Percentiles rank a stretch among this genome's conserved stretches.
Conservation (phyloP, 2,113 vertebrate species). For the Mobula hypostoma region DNA sequence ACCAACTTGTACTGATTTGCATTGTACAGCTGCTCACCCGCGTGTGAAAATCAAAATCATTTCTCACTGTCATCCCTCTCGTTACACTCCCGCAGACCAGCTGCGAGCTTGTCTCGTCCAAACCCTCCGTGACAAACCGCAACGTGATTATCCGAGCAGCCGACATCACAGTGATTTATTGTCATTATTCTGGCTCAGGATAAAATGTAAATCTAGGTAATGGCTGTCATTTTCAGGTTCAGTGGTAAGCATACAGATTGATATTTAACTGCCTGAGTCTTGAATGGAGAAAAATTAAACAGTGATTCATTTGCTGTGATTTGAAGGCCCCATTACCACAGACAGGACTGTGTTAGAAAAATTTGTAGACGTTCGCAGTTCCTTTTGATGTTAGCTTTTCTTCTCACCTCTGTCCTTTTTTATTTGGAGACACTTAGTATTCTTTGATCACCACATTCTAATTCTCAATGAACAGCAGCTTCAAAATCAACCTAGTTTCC, state of each 20-base stretch:
- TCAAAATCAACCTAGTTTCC: neutral
- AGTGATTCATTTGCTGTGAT: constrained; percentile 46
- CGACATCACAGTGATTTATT: constrained; percentile 62
- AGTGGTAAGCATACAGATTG: constrained; percentile 58
- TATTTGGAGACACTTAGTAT: neutral
- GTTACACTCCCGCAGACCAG: constrained; percentile 41
- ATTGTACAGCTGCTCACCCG: constrained; percentile 45
- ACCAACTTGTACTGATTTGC: constrained; percentile 43
- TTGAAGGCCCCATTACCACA: constrained; percentile 43
- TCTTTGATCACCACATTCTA: neutral
- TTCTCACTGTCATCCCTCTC: constrained; percentile 58
- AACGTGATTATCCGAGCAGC: constrained; percentile 60
- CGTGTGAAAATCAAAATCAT: constrained; percentile 52
- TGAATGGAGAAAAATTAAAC: constrained; percentile 52
- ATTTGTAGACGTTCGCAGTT: neutral
- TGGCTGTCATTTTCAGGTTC: constrained; percentile 64
- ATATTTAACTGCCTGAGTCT: constrained; percentile 55
- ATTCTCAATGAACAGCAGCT: neutral
- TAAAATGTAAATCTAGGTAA: constrained; percentile 70
- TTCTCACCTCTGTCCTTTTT: neutral
- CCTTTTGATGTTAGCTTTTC: neutral
- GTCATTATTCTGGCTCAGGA: constrained; percentile 57
- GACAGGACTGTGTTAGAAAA: constrained; percentile 39
- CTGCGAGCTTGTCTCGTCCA: constrained; percentile 44
- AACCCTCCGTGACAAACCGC: constrained; percentile 48